Evolutionary conservation across 2,113 vertebrate genomes (phyloP).

Genomic region (Anolis sagrei): DNA sequence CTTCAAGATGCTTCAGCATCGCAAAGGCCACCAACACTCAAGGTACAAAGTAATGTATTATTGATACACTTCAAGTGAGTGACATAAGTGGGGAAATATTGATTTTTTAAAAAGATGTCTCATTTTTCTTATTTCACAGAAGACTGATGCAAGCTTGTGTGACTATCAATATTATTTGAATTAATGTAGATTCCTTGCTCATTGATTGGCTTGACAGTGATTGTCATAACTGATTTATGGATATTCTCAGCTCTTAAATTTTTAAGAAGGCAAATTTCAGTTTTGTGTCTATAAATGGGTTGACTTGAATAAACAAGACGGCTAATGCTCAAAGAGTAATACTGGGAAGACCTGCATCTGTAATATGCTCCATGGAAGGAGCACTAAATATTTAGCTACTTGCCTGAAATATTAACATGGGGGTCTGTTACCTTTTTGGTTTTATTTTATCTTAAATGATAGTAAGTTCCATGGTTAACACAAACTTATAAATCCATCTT

Average conservation of each 20-base stretch:
- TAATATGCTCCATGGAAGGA: conserved; percentile 55
- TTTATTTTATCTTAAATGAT: conserved; percentile 3
- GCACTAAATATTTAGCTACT: conserved; percentile 35
- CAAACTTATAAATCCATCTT: too few relatives aligned
- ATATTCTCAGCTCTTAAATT: conserved; percentile 83
- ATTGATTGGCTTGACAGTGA: conserved; percentile 85
- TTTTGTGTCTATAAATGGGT: conserved; percentile 76
- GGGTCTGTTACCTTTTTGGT: not conserved
- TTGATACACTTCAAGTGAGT: conserved; percentile 80
- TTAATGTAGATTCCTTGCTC: conserved; percentile 84
- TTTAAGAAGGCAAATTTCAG: conserved; percentile 83
- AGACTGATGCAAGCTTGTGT: conserved; percentile 79
- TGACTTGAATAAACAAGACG: conserved; percentile 77
- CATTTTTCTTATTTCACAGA: conserved; percentile 84
- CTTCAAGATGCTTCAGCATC: conserved; percentile 63
- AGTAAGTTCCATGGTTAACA: not conserved
- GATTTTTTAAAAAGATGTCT: conserved; percentile 80
- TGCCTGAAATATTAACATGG: not conserved
- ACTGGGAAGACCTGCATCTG: conserved; percentile 68
- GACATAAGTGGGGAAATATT: conserved; percentile 82
- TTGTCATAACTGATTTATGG: conserved; percentile 88
- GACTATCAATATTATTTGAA: conserved; percentile 85
- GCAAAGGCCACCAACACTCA: conserved; percentile 70
- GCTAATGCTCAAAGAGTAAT: conserved; percentile 71
- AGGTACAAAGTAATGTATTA: conserved; percentile 79